phyloP scores from a whole-genome alignment of 2,888 invertebrate species.

The Drosophila kambysellisi region DNA sequence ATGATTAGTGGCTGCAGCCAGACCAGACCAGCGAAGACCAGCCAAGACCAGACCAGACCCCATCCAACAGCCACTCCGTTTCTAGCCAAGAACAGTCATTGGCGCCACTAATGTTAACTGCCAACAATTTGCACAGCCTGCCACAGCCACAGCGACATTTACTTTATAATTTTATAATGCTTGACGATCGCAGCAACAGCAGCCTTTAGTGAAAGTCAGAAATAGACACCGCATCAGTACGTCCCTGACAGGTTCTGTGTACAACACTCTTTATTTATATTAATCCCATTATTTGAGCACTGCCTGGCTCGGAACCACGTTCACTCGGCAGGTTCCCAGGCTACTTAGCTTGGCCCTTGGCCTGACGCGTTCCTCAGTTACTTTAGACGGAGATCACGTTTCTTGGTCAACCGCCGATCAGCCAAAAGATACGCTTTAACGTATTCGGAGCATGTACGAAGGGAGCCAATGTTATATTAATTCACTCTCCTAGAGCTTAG shows the following conservation, averaged over 20 bases:
- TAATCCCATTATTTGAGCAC: constrained; percentile 53
- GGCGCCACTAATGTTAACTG: constrained; percentile 70
- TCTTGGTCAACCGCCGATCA: constrained; percentile 17
- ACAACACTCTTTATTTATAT: constrained; percentile 37
- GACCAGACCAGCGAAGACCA: neutral
- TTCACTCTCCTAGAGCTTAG: neutral
- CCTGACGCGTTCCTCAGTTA: constrained; percentile 59
- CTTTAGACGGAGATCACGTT: constrained; percentile 76
- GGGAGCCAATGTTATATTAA: neutral
- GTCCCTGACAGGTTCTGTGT: constrained; percentile 12
- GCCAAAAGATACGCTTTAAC: constrained; percentile 13
- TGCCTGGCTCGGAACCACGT: constrained; percentile 47
- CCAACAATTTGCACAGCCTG: constrained; percentile 61
- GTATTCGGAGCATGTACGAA: neutral
- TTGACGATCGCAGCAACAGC: constrained; percentile 14
- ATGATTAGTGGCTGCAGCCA: constrained; percentile 69
- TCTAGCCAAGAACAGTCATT: constrained; percentile 44
- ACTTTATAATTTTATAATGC: constrained; percentile 66
- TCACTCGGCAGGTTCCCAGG: constrained; percentile 27
- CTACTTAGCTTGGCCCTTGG: constrained; percentile 54
- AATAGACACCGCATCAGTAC: constrained; percentile 22
- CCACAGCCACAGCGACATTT: constrained; percentile 64
- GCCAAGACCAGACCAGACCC: neutral
- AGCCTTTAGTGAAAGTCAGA: constrained; percentile 47
- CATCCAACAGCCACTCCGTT: neutral